A percentile compares a stretch with the other conserved stretches of the same genome.
These are phyloP conservation scores for Linnaemya vulpina DNA, from an alignment of 2,888 invertebrate species.

Conservation along the genomic window DNA sequence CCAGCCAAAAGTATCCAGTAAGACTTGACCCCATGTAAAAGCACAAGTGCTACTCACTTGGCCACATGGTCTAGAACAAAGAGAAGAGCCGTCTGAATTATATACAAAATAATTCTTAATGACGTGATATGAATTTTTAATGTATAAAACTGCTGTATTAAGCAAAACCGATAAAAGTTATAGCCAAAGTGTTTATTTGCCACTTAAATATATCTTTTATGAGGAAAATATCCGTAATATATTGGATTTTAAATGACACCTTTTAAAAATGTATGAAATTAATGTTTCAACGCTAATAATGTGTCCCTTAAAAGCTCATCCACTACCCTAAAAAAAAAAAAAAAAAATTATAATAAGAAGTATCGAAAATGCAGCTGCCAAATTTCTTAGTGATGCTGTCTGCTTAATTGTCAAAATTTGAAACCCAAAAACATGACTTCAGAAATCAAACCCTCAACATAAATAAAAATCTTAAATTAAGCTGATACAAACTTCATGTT, in stretches of 20 bases:
- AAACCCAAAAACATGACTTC: constrained; percentile 13
- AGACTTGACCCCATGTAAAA: no score
- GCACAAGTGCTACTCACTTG: no score
- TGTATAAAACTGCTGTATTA: not conserved
- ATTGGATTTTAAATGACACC: constrained; percentile 64
- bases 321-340: constrained; percentile 43
- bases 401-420: constrained; percentile 68
- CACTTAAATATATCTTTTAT: constrained; percentile 2
- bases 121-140: not conserved
- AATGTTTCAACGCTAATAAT: constrained; percentile 59
- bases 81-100: no score
- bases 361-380: constrained; percentile 68
- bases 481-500: constrained; percentile 23
- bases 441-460: constrained; percentile 35
- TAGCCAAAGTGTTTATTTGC: constrained; percentile 5
- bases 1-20: no score
- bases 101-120: not conserved
- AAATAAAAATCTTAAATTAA: constrained; percentile 33
- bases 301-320: constrained; percentile 48
- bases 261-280: constrained; percentile 62
- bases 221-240: constrained; percentile 9
- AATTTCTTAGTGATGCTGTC: constrained; percentile 61
- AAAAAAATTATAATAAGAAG: not conserved
- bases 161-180: constrained; percentile 2
- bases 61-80: no score